Percentiles rank a stretch among this genome's conserved stretches.
phyloP scores from a whole-genome alignment of 2,888 invertebrate species.

The Chrysolina americana region DNA sequence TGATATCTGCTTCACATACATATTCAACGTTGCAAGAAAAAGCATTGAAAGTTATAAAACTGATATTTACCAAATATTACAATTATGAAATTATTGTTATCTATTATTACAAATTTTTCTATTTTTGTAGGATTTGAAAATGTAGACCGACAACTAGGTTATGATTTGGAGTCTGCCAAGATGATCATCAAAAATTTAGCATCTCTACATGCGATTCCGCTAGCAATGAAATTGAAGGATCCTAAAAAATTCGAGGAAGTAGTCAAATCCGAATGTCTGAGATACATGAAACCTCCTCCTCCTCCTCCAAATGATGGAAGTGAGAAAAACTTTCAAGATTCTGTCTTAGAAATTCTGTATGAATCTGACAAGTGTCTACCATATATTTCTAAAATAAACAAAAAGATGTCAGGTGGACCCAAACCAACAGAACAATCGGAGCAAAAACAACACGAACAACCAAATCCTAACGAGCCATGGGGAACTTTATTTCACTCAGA shows the following conservation, averaged over 20 bases:
- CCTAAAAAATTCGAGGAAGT: constrained; percentile 66
- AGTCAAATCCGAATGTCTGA: constrained; percentile 55
- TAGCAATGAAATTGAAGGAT: constrained; percentile 70
- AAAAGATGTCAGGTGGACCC: background rate
- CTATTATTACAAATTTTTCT: no score
- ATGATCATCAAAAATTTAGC: constrained; percentile 71
- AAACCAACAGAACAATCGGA: background rate
- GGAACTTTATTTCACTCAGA: constrained; percentile 73
- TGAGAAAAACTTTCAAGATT: background rate
- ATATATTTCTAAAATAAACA: background rate
- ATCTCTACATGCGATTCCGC: constrained; percentile 73
- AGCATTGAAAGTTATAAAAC: no score
- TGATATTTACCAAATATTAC: no score
- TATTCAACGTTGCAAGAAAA: no score
- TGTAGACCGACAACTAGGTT: constrained; percentile 70
- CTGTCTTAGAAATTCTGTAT: background rate
- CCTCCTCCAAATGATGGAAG: constrained; percentile 2
- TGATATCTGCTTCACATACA: no score
- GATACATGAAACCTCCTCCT: background rate
- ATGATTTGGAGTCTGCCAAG: constrained; percentile 70
- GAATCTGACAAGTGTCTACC: background rate
- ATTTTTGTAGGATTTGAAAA: constrained; percentile 68
- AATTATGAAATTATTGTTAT: no score
- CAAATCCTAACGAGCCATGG: constrained; percentile 60
- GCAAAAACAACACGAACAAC: background rate